phyloP scores from a whole-genome alignment of 2,888 invertebrate species.

The Torymus aiolomorphi region DNA sequence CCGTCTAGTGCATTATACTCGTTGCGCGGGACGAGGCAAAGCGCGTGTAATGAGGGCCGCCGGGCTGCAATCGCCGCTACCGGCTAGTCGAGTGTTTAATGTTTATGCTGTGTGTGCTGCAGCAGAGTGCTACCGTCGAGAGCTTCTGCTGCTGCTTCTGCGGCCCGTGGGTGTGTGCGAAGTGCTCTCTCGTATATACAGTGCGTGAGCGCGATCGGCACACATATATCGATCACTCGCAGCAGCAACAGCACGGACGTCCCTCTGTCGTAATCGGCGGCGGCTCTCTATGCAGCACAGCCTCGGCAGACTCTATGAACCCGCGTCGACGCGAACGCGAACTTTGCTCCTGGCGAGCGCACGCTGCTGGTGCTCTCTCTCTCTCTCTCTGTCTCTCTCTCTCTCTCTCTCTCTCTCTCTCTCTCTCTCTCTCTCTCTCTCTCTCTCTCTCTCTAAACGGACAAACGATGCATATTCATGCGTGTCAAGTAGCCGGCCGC shows the following conservation, averaged over 20 bases:
- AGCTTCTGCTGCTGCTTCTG: not conserved
- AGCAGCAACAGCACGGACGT: too few species aligned
- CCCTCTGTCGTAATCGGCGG: too few species aligned
- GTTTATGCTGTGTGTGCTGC: constrained; percentile 6
- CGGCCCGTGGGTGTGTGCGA: too few species aligned
- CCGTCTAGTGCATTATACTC: constrained; percentile 7
- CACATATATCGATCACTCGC: not conserved
- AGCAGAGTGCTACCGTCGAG: constrained; percentile 1
- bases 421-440: too few species aligned
- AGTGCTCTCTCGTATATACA: too few species aligned
- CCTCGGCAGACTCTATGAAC: too few species aligned
- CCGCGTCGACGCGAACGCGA: too few species aligned
- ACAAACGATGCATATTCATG: constrained; percentile 45
- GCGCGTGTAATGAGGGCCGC: not conserved
- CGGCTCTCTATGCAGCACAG: too few species aligned
- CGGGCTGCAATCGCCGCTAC: not conserved
- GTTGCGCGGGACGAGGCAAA: too few species aligned
- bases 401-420: too few species aligned
- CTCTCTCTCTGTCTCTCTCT: too few species aligned
- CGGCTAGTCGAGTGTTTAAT: constrained; percentile 22
- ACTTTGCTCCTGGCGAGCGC: not conserved
- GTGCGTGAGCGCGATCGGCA: not conserved
- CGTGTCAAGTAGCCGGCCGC: constrained; percentile 23
- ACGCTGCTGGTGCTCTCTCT: too few species aligned
- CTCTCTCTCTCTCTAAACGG: not conserved